phyloP scores from a whole-genome alignment of 2,888 invertebrate genomes.

The Schizotus pectinicornis region DNA sequence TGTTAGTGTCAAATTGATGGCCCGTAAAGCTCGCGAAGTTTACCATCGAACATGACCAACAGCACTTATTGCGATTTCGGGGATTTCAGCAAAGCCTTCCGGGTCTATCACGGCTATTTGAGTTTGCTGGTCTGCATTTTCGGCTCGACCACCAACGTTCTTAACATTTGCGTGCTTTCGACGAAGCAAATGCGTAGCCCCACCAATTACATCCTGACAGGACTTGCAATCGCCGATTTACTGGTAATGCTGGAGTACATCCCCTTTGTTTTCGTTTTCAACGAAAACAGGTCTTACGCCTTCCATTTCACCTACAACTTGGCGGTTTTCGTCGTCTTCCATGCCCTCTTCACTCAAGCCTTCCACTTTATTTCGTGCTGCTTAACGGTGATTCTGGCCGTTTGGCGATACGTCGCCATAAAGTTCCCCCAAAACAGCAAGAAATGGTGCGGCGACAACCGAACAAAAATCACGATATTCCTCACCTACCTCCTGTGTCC shows the following conservation, averaged over 20 bases:
- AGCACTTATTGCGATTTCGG: constrained; percentile 60
- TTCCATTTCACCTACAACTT: constrained; percentile 72
- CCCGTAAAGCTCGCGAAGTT: no score
- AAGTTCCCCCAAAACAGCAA: constrained; percentile 82
- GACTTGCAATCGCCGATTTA: constrained; percentile 88
- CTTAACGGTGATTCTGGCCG: constrained; percentile 88
- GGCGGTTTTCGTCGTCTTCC: constrained; percentile 84
- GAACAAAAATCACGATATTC: constrained; percentile 77
- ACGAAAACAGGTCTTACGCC: constrained; percentile 61
- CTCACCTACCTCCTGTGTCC: constrained; percentile 84
- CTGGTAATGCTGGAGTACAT: constrained; percentile 95
- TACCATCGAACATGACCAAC: constrained; percentile 22
- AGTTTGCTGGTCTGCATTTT: constrained; percentile 86
- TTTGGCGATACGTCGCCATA: constrained; percentile 89
- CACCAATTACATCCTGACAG: constrained; percentile 89
- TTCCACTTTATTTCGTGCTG: constrained; percentile 91
- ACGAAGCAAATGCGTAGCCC: constrained; percentile 88
- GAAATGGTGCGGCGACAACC: constrained; percentile 80
- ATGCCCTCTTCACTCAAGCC: constrained; percentile 87
- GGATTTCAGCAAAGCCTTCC: constrained; percentile 70
- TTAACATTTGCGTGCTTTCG: constrained; percentile 92
- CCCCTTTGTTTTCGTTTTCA: constrained; percentile 81
- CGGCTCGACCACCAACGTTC: constrained; percentile 86
- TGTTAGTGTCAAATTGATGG: no score
- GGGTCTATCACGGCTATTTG: constrained; percentile 80